Base-by-base conservation (phyloP, 1,140 invertebrate species). In the Zophobas morio region DNA sequence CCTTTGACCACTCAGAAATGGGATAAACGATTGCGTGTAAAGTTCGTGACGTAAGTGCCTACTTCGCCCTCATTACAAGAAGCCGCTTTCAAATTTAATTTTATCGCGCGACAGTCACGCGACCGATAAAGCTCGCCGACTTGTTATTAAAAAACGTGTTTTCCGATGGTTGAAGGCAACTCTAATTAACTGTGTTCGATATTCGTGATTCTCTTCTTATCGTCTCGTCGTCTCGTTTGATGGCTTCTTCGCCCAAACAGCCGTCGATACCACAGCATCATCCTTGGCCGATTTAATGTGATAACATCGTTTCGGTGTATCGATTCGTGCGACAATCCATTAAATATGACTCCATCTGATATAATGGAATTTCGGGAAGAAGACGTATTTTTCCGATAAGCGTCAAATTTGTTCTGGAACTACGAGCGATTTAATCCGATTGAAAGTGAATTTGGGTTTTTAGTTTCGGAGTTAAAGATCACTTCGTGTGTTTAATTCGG, bases 251-350 rank as follows among this genome's bases (percentile, higher is more conserved):
- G 42, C 32, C 60, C 42, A 66, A 66, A 66, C 60, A 66, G 42
- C 6, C 60, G 42, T 66, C 60, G 60, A 40, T 66, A 32, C 60
- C 49, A 20, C 49, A 54, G 53, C 33, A 8, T 54, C 32, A 37
- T 66, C 60, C 60, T 66, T 66, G 39, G 36, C n/a, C 20, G 60
- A 66, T 66, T 66, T 66, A 66, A 66, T 66, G 60, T 42, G 60
- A 66, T 66, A 66, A 66, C 60, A 33, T 66, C 60, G 39, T 66
- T 60, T 42, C 60, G 3, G n/a, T 66, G 37, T 66, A 66, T 66
- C 60, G 39, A 66, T 66, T 40, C 4, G 6, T 51, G n/a, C 39
- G 60, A 66, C 60, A 66, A 66, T 66, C 39, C 60, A 66, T 66
- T 66, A 66, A 66, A 66, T 66, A 66, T 20, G 20, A 20, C 20